A percentile compares a stretch with the other conserved stretches of the same genome.
These are phyloP conservation scores for Pachyseris speciosa DNA, from an alignment of 64 coral and sea anemone species.

Conservation along the genomic window DNA sequence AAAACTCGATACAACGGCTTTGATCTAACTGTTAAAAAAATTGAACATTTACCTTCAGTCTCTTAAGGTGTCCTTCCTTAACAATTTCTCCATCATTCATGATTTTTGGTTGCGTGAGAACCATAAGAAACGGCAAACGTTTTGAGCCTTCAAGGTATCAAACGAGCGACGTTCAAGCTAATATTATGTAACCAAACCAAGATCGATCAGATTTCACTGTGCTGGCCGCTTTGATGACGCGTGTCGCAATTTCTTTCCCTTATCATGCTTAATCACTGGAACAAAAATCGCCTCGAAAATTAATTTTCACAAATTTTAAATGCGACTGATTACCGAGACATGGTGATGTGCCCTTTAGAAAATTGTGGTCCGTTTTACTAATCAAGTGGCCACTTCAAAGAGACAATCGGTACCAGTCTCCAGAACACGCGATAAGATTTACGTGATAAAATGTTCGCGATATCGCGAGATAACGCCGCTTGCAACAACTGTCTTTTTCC, in stretches of 20 bases:
- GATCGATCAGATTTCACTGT: not conserved
- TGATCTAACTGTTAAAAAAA: not conserved
- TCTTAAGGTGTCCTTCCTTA: slow-evolving; percentile 69
- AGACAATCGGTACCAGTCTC: slow-evolving; percentile 49
- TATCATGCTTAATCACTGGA: not conserved
- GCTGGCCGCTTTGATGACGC: not conserved
- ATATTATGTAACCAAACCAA: not conserved
- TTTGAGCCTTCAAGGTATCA: not conserved
- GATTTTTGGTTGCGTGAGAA: slow-evolving; percentile 26
- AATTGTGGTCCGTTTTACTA: not conserved
- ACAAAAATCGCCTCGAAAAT: not conserved
- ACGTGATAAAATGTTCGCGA: not conserved
- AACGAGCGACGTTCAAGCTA: too few species aligned
- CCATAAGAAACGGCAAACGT: not conserved
- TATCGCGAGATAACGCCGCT: not conserved
- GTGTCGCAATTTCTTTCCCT: not conserved
- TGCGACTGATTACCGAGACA: not conserved
- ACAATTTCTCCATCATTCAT: slow-evolving; percentile 76
- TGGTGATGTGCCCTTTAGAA: not conserved
- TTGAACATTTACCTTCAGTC: slow-evolving; percentile 47
- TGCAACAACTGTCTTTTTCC: not conserved
- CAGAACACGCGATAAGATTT: not conserved
- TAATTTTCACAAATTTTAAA: not conserved
- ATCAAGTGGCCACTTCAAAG: too few species aligned
- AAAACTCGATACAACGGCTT: too few species aligned